Evolutionary conservation across 2,888 invertebrate genomes (phyloP).

Genomic region (Macrophya annulata): DNA sequence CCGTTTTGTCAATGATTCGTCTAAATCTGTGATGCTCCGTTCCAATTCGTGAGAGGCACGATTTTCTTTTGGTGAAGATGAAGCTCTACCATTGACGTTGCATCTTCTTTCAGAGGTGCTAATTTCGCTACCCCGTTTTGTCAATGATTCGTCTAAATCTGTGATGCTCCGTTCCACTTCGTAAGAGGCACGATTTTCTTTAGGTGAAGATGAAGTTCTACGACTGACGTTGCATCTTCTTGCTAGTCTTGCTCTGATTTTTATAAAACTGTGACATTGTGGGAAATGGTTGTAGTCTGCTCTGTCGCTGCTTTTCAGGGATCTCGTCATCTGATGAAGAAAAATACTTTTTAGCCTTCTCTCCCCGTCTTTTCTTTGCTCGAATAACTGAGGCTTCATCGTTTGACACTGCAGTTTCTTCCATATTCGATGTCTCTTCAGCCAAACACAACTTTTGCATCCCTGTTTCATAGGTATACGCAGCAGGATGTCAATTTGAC

Average conservation of each 20-base stretch:
- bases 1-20: background rate
- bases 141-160: background rate
- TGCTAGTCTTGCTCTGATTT: background rate
- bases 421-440: constrained; percentile 7
- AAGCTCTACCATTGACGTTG: background rate
- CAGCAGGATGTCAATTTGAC: background rate
- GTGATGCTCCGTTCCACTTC: background rate
- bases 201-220: background rate
- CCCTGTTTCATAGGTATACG: background rate
- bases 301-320: background rate
- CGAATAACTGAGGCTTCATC: background rate
- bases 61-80: background rate
- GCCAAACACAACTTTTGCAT: constrained; percentile 14
- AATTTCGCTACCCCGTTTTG: background rate
- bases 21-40: background rate
- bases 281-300: constrained; percentile 14
- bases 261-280: background rate
- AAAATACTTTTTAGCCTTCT: constrained; percentile 6
- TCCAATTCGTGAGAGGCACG: background rate
- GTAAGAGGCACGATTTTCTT: background rate
- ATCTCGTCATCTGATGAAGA: constrained; percentile 14
- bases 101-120: background rate
- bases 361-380: constrained; percentile 31
- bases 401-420: background rate
- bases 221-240: background rate